Base-by-base conservation (phyloP, 2,888 invertebrate species). In the Operophtera brumata region DNA sequence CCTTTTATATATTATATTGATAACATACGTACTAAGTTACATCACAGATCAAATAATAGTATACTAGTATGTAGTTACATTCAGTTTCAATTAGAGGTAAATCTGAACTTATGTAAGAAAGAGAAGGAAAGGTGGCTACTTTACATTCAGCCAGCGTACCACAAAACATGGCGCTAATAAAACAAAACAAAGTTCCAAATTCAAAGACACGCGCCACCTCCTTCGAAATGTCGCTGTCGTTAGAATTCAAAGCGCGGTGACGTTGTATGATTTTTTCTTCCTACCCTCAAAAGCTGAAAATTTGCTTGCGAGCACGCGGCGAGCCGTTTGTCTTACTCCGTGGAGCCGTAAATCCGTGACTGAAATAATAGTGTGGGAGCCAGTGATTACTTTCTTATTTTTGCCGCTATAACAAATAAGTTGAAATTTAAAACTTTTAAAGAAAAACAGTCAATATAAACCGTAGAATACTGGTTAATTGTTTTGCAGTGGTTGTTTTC, bases 341-440 rank as follows among this genome's bases (percentile, higher is more conserved):
- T 65, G 74, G 70, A 67, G 66, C 73, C 67, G 77, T 75, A 76
- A 81, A 80, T 78, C 73, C 82, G 82, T 82, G 82, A 82, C 81
- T 78, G 67, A 81, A 82, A 82, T 82, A 79, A 74, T 68, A 64
- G 65, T 62, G 64, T 11, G 12, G 7, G 48, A 45, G 52, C 7
- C 36, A 1, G 12, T 20, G 20, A 3, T 12, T 26, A 14, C 30
- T 34, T 43, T 9, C 12, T 37, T 25, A 37, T 4, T 20, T 20
- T 20, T 4, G 4, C 20, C 4, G 20, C 2, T 20, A 4, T 20
- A 20, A 20, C 20, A 20, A 20, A n/a, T n/a, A n/a, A n/a, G n/a
- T n/a, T n/a, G n/a, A 20, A 20, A 20, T 20, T 4, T 20, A 4
- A 20, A 20, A 20, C 20, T 20, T 20, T 20, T 2, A 20, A 20